These are phyloP conservation scores for Coilia nasus DNA, from an alignment of 2,797 vertebrate genomes.

Conservation along the genomic window DNA sequence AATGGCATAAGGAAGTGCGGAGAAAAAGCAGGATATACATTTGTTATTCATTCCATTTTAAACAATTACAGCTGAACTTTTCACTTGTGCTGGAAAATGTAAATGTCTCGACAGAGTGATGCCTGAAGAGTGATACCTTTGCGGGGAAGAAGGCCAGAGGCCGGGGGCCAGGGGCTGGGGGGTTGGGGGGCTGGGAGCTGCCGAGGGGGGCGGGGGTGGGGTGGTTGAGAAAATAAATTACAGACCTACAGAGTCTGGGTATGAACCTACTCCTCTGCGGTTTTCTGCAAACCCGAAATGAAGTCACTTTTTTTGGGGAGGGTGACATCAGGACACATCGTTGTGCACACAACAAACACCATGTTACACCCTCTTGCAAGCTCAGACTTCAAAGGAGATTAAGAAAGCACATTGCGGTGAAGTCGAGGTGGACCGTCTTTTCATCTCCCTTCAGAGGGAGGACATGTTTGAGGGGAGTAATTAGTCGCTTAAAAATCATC, in stretches of 20 bases:
- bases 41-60: constrained; percentile 17
- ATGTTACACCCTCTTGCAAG: background rate
- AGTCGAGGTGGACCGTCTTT: background rate
- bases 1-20: constrained; percentile 30
- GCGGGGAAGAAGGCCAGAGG: background rate
- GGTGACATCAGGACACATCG: background rate
- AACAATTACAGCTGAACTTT: constrained; percentile 15
- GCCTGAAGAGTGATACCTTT: background rate
- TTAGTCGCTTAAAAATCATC: constrained; percentile 13
- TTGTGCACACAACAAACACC: background rate
- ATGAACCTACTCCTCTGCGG: background rate
- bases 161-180: background rate
- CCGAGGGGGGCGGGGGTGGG: constrained; percentile 18
- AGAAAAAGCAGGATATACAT: constrained; percentile 14
- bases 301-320: background rate
- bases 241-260: background rate
- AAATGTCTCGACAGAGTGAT: background rate
- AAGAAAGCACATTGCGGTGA: background rate
- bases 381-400: background rate
- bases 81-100: background rate
- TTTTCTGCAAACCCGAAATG: background rate
- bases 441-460: background rate
- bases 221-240: background rate
- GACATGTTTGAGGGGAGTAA: background rate
- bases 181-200: background rate